phyloP scores from a whole-genome alignment of 2,113 vertebrate species.

The Podilymbus podiceps region DNA sequence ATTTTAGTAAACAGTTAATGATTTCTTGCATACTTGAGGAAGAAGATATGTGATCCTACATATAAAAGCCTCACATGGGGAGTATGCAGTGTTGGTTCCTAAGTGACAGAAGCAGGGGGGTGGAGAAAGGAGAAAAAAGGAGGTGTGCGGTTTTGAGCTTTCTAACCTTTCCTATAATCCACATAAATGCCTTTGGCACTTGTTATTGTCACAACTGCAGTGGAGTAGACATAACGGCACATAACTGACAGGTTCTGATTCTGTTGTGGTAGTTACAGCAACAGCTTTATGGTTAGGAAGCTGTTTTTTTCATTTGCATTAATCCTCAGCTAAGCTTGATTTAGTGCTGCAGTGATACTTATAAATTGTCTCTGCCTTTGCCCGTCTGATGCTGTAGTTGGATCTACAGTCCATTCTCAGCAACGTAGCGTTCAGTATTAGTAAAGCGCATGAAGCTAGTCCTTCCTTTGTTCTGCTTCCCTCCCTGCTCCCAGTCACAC shows the following conservation, averaged over 20 bases:
- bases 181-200: neutral
- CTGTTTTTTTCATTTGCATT: neutral
- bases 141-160: neutral
- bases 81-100: neutral
- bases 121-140: neutral
- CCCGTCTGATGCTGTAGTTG: neutral
- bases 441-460: neutral
- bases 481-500: neutral
- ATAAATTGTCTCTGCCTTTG: neutral
- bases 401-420: neutral
- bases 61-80: neutral
- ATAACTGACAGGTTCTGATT: neutral
- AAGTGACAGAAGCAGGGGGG: neutral
- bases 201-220: neutral
- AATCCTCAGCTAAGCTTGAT: neutral
- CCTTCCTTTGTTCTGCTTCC: neutral
- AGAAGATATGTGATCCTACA: neutral
- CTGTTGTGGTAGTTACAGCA: neutral
- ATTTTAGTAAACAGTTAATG: neutral
- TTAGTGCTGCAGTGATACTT: neutral
- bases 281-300: neutral
- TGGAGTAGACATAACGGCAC: neutral
- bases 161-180: neutral
- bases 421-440: accelerated
- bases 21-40: neutral